phyloP scores from a whole-genome alignment of 2,797 vertebrate genomes.

The Setipinna tenuifilis region DNA sequence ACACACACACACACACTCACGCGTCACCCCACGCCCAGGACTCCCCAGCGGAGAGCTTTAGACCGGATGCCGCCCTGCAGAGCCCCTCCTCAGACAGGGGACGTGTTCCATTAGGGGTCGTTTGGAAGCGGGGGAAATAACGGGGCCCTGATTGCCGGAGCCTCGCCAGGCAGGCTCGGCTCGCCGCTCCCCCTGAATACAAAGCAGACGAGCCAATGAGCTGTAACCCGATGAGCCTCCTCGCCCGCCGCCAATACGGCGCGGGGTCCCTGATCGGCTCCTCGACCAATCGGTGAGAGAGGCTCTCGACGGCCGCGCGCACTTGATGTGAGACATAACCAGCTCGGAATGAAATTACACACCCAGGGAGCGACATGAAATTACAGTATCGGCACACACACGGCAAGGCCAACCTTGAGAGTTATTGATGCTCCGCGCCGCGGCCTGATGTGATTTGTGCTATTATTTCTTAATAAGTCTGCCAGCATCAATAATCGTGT shows the following conservation, averaged over 20 bases:
- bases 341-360: conserved; percentile 51
- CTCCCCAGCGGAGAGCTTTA: not conserved
- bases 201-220: conserved; percentile 45
- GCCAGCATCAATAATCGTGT: conserved; percentile 49
- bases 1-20: no score
- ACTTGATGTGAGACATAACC: conserved; percentile 52
- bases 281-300: conserved; percentile 35
- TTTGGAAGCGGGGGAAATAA: conserved; percentile 38
- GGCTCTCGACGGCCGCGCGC: conserved; percentile 45
- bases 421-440: conserved; percentile 57
- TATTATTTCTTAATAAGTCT: conserved; percentile 65
- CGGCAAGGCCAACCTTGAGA: conserved; percentile 57
- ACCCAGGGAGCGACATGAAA: conserved; percentile 47
- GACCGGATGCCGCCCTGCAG: not conserved
- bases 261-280: conserved; percentile 9
- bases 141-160: conserved; percentile 43
- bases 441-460: conserved; percentile 59
- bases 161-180: not conserved
- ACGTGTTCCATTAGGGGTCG: conserved; percentile 2
- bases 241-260: conserved; percentile 18
- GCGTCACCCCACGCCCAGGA: not conserved
- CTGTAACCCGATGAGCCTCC: conserved; percentile 35
- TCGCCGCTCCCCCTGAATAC: conserved; percentile 44
- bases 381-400: conserved; percentile 41
- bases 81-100: not conserved